Base-by-base conservation (phyloP, 2,113 vertebrate genomes). In the Vidua macroura region DNA sequence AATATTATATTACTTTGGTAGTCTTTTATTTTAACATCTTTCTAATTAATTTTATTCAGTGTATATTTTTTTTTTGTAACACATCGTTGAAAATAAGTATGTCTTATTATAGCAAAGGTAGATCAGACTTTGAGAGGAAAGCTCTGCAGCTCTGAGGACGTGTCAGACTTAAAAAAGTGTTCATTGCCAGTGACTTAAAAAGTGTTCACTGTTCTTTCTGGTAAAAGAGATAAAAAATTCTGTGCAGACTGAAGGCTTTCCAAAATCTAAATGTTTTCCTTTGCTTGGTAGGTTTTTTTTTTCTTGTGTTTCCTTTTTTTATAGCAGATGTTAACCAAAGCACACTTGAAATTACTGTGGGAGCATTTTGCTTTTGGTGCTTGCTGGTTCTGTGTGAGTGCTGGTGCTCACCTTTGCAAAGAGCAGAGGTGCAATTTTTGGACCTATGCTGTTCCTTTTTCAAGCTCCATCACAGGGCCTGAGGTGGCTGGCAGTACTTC, bases 361-460 rank as follows among this genome's bases (percentile, higher is more conserved):
- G 58, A 51, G 39, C 13, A 15, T 9, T 66, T 84, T 58, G 58
- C 28, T 41, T 79, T 30, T 23, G 39, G 17, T 75, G 49, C 56
- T 87, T 70, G 35, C 43, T 0, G 0, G 10, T 56, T 79, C 59
- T 56, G 27, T 1, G 2, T 28, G 49, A 19, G 6, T 46, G 37
- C 46, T 35, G 39, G 20, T 56, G 25, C 35, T 86, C 46, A 37
- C n/a, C 33, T 76, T 62, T 41, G 8, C 33, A 49, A 79, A 23
- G 17, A 72, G 24, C 31, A 41, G 41, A 58, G 7, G 14, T 63
- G 79, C 37, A 18, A 6, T 48, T 78, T 62, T 91, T 0, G 0
- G 44, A 70, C 16, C 21, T 27, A 1, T n/a, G 16, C 15, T 56
- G 7, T 20, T 62, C 20, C 35, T 1, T 2, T 58, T 55, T 17